These are phyloP conservation scores for Drosophila setosimentum DNA, from an alignment of 2,888 invertebrate species.

Conservation along the genomic window DNA sequence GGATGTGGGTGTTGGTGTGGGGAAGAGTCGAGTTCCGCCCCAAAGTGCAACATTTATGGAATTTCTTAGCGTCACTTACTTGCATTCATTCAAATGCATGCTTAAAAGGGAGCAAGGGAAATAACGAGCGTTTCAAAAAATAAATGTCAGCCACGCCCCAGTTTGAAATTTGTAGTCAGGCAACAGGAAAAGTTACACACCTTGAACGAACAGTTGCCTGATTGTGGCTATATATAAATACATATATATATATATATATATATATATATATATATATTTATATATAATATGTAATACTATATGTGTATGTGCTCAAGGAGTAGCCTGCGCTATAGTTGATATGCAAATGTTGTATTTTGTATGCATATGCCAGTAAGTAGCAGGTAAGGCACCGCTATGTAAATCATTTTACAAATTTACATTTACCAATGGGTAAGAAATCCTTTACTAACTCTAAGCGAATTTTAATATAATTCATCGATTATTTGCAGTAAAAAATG, in stretches of 20 bases:
- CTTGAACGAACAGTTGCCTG: slow-evolving; percentile 24
- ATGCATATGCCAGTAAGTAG: slow-evolving; percentile 9
- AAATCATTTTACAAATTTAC: slow-evolving; percentile 2
- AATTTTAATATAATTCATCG: background rate
- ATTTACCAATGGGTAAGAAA: background rate
- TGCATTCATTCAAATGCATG: slow-evolving; percentile 33
- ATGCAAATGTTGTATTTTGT: slow-evolving; percentile 16
- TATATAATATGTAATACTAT: background rate
- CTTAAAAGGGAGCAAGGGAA: slow-evolving; percentile 9
- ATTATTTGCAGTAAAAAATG: background rate
- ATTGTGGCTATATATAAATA: background rate
- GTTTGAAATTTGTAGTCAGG: slow-evolving; percentile 6
- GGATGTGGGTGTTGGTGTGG: slow-evolving; percentile 4
- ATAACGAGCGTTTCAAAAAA: slow-evolving; percentile 44
- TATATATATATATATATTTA: background rate
- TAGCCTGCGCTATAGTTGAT: background rate
- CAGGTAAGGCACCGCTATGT: slow-evolving; percentile 6
- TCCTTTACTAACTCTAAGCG: background rate
- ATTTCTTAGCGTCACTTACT: slow-evolving; percentile 20
- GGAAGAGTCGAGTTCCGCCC: slow-evolving; percentile 8
- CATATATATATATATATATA: background rate
- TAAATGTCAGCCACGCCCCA: slow-evolving; percentile 65
- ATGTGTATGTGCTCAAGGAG: background rate
- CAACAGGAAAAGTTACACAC: slow-evolving; percentile 42
- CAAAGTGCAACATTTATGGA: slow-evolving; percentile 44